phyloP scores from a whole-genome alignment of 2,888 invertebrate genomes.

The Scaeva pyrastri region DNA sequence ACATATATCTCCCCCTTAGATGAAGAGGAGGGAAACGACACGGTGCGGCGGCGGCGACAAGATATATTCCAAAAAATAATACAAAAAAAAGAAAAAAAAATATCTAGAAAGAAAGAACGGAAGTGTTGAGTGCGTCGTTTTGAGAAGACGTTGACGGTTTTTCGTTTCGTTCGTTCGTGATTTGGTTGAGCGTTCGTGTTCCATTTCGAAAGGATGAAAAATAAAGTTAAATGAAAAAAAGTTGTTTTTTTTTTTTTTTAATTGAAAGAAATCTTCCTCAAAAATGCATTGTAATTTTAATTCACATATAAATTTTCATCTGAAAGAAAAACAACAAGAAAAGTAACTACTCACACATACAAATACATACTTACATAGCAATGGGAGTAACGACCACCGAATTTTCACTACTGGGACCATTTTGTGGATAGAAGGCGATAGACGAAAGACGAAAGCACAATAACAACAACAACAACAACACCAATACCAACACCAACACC shows the following conservation, averaged over 20 bases:
- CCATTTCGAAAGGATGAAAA: background rate
- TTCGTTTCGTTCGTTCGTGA: slow-evolving; percentile 1
- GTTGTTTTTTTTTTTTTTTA: background rate
- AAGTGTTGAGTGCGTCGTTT: slow-evolving; percentile 69
- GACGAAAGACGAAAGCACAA: slow-evolving; percentile 29
- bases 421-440: slow-evolving; percentile 69
- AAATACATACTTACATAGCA: slow-evolving; percentile 30
- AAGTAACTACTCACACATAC: no score
- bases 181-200: background rate
- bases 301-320: background rate
- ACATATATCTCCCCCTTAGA: slow-evolving; percentile 65
- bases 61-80: slow-evolving; percentile 71
- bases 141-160: slow-evolving; percentile 66
- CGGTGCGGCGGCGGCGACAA: background rate
- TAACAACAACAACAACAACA: slow-evolving; percentile 58
- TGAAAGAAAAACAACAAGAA: slow-evolving; percentile 10
- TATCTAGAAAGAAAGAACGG: no score
- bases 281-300: slow-evolving; percentile 33
- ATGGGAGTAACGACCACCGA: slow-evolving; percentile 74
- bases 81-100: no score
- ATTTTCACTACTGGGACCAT: slow-evolving; percentile 75
- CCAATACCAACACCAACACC: slow-evolving; percentile 33
- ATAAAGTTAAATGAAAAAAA: background rate
- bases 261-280: background rate
- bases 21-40: slow-evolving; percentile 71